A percentile compares a stretch with the other conserved stretches of the same genome.
Evolutionary conservation across 2,113 vertebrate genomes (phyloP).

Genomic region (Balaeniceps rex): DNA sequence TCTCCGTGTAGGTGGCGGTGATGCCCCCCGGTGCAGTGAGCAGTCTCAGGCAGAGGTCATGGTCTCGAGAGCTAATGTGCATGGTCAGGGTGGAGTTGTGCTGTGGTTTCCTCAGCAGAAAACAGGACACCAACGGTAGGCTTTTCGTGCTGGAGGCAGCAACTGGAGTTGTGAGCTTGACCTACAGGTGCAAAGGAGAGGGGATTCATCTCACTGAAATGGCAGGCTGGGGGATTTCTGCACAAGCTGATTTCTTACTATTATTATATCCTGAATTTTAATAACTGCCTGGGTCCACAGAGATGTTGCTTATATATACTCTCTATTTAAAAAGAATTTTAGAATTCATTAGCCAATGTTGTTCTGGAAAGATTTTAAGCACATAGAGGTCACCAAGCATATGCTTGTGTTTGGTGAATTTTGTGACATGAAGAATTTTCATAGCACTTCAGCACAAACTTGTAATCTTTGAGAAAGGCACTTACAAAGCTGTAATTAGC

Average conservation of each 20-base stretch:
- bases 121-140: neutral
- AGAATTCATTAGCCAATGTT: neutral
- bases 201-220: neutral
- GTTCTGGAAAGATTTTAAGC: neutral
- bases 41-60: neutral
- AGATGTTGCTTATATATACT: neutral
- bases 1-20: fast-evolving
- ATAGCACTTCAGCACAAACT: neutral
- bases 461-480: neutral
- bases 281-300: neutral
- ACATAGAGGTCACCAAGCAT: neutral
- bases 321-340: neutral
- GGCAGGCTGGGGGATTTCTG: neutral
- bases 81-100: neutral
- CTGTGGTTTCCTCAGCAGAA: neutral
- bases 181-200: neutral
- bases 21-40: neutral
- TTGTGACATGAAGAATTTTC: neutral
- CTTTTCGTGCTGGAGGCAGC: neutral
- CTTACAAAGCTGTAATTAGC: neutral
- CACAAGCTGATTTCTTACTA: neutral
- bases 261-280: neutral
- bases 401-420: neutral
- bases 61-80: neutral
- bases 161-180: neutral